These are phyloP conservation scores for Oreohelix idahoensis DNA, from an alignment of 1,140 invertebrate species.

Conservation along the genomic window DNA sequence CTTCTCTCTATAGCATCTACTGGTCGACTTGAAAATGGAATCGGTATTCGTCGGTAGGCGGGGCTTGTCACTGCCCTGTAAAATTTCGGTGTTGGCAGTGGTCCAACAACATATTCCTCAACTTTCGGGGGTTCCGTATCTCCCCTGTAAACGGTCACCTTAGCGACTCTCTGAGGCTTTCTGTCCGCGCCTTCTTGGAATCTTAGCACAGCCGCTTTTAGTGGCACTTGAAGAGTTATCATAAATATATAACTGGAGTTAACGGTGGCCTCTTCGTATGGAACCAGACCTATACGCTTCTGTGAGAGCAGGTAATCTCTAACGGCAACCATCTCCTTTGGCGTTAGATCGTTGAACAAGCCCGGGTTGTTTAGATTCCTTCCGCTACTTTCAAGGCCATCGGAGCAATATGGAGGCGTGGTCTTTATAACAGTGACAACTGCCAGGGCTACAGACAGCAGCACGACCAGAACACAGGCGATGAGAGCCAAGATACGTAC, in stretches of 20 bases:
- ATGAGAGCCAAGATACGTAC: conserved; percentile 15
- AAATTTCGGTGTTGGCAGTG: conserved; percentile 56
- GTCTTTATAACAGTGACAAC: conserved; percentile 35
- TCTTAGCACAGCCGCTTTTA: conserved; percentile 61
- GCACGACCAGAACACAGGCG: neutral
- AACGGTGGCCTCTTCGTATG: conserved; percentile 50
- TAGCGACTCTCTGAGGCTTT: conserved; percentile 59
- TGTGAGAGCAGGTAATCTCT: conserved; percentile 56
- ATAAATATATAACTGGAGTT: conserved; percentile 66
- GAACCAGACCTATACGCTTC: conserved; percentile 52
- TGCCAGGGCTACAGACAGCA: conserved; percentile 21
- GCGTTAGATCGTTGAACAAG: conserved; percentile 63
- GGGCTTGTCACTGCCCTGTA: conserved; percentile 56
- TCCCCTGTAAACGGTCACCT: conserved; percentile 64
- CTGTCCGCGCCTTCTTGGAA: conserved; percentile 54
- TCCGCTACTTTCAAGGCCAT: conserved; percentile 19
- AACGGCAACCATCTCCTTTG: conserved; percentile 56
- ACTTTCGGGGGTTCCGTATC: conserved; percentile 58
- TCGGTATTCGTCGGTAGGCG: conserved; percentile 53
- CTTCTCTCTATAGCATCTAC: conserved; percentile 60
- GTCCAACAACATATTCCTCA: conserved; percentile 67
- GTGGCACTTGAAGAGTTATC: conserved; percentile 62
- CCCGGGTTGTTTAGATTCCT: conserved; percentile 54
- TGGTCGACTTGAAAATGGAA: conserved; percentile 62
- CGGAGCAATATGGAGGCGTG: conserved; percentile 35